Percentiles rank a stretch among this genome's conserved stretches.
Conservation (phyloP, 1,140 invertebrate genomes). For the Helicoverpa zea region DNA sequence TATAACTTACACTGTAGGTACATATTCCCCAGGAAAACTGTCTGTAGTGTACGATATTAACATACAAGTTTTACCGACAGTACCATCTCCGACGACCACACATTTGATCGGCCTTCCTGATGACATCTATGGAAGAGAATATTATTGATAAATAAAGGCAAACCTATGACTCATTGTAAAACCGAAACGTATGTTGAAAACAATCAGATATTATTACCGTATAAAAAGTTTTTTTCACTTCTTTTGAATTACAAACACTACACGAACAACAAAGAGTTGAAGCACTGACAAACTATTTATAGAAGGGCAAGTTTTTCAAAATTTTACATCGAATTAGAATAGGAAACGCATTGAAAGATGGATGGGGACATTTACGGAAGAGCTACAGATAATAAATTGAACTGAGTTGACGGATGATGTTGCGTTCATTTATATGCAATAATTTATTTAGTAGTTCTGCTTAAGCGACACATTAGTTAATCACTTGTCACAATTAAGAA, state of each 20-base stretch:
- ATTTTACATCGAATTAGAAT: constrained; percentile 52
- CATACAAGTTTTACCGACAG: constrained; percentile 99
- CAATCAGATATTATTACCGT: constrained; percentile 54
- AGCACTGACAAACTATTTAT: constrained; percentile 46
- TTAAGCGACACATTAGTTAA: neutral
- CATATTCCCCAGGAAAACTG: constrained; percentile 99
- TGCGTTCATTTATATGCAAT: constrained; percentile 42
- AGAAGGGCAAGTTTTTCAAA: constrained; percentile 38
- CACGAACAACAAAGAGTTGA: constrained; percentile 33
- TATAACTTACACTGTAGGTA: constrained; percentile 96
- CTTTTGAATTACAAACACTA: constrained; percentile 38
- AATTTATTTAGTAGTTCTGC: neutral
- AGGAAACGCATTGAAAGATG: constrained; percentile 62
- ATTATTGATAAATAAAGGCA: constrained; percentile 77
- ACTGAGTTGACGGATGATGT: constrained; percentile 45
- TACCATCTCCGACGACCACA: constrained; percentile 96
- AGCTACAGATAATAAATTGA: constrained; percentile 37
- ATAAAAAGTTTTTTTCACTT: constrained; percentile 38
- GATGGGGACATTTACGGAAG: constrained; percentile 54
- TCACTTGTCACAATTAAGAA: no score
- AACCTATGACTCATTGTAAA: constrained; percentile 80
- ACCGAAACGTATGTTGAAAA: constrained; percentile 64
- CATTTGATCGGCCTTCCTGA: constrained; percentile 98
- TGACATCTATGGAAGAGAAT: constrained; percentile 87
- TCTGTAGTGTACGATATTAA: constrained; percentile 99